A percentile compares a stretch with the other conserved stretches of the same genome.
Evolutionary conservation across 2,888 invertebrate species (phyloP).

Genomic region (Penaeus monodon): DNA sequence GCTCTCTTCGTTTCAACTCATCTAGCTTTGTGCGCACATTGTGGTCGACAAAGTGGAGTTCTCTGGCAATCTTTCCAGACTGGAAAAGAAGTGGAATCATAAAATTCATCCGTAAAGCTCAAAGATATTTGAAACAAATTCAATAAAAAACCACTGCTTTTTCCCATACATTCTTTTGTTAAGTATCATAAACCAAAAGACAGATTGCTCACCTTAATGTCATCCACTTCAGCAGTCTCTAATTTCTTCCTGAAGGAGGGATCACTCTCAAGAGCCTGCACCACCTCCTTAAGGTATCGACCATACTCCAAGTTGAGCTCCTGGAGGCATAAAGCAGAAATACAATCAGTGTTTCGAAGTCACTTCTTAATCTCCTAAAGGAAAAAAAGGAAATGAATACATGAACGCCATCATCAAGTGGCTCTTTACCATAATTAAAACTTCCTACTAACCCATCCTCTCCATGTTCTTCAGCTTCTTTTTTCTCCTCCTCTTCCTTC

Average conservation of each 20-base stretch:
- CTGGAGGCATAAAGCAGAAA: constrained; percentile 70
- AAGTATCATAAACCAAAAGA: background rate
- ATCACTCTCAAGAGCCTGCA: constrained; percentile 89
- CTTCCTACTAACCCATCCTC: constrained; percentile 50
- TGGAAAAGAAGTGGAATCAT: constrained; percentile 70
- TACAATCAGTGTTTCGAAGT: too few species aligned
- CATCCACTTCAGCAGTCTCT: constrained; percentile 80
- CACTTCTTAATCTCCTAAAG: too few species aligned
- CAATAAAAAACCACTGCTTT: background rate
- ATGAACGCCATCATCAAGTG: background rate
- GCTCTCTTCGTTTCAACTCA: constrained; percentile 90
- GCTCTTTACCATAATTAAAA: background rate
- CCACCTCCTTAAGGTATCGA: constrained; percentile 89
- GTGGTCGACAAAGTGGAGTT: constrained; percentile 90
- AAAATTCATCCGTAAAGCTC: background rate
- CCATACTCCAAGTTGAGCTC: constrained; percentile 81
- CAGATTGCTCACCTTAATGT: constrained; percentile 80
- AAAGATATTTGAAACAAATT: background rate
- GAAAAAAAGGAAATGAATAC: too few species aligned
- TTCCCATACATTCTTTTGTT: background rate
- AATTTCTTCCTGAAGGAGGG: constrained; percentile 84
- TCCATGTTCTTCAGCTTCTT: constrained; percentile 14
- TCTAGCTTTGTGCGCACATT: constrained; percentile 88
- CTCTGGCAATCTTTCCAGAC: constrained; percentile 92
- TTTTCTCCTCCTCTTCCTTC: constrained; percentile 9